Conservation (phyloP, 2,888 invertebrate species). For the Mythimna albipuncta region DNA sequence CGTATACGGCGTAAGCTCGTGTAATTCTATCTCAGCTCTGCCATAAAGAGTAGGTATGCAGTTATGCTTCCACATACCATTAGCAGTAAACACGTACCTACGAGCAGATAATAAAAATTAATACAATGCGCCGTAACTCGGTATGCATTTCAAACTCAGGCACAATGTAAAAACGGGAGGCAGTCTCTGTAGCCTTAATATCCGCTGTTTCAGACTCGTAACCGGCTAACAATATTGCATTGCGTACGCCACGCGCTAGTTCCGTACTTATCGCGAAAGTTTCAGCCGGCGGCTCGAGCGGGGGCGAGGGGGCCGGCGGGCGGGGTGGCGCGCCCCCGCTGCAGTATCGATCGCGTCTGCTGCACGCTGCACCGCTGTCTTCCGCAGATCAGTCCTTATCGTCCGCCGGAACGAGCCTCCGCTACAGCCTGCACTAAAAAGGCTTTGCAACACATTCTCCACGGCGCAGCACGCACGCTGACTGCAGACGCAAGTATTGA, state of each 20-base stretch:
- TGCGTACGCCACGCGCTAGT: slow-evolving; percentile 90
- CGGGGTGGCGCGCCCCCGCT: slow-evolving; percentile 73
- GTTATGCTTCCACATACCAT: slow-evolving; percentile 59
- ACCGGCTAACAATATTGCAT: slow-evolving; percentile 90
- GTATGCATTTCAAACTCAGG: slow-evolving; percentile 84
- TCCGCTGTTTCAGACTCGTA: slow-evolving; percentile 89
- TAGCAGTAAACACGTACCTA: slow-evolving; percentile 60
- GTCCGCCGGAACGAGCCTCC: slow-evolving; percentile 82
- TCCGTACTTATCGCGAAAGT: slow-evolving; percentile 90
- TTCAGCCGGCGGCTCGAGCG: slow-evolving; percentile 83
- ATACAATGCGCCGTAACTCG: slow-evolving; percentile 82
- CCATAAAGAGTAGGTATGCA: slow-evolving; percentile 35
- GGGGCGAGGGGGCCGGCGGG: slow-evolving; percentile 60
- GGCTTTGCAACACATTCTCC: slow-evolving; percentile 79
- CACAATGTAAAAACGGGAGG: slow-evolving; percentile 86
- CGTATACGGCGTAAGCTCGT: slow-evolving; percentile 11
- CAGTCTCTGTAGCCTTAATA: slow-evolving; percentile 88
- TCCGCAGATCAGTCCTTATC: slow-evolving; percentile 90
- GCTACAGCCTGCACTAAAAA: slow-evolving; percentile 78
- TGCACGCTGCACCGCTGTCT: slow-evolving; percentile 89
- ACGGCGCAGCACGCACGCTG: slow-evolving; percentile 76
- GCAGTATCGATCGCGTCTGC: slow-evolving; percentile 90
- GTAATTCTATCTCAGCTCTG: slow-evolving; percentile 39
- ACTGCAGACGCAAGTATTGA: slow-evolving; percentile 70
- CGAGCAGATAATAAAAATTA: slow-evolving; percentile 79